A percentile compares a stretch with the other conserved stretches of the same genome.
phyloP scores from a whole-genome alignment of 2,888 invertebrate species.

The Lasioglossum figueresi region DNA sequence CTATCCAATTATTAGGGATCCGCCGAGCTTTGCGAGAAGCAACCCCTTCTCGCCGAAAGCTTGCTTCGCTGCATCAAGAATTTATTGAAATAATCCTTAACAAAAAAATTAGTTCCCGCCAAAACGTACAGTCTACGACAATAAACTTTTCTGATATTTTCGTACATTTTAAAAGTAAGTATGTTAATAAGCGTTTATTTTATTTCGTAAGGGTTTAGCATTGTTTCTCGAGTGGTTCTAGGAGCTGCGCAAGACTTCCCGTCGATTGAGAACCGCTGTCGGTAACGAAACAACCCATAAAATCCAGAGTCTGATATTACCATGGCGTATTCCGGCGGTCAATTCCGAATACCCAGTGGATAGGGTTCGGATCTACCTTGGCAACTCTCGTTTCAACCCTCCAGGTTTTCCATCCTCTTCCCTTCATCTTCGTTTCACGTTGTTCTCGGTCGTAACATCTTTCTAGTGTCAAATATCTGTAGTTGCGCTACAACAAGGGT shows the following conservation, averaged over 20 bases:
- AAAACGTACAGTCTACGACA: too few relatives aligned
- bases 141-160: too few relatives aligned
- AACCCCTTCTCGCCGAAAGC: background rate
- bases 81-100: background rate
- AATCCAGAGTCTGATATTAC: conserved; percentile 70
- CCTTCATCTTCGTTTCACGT: conserved; percentile 25
- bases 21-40: background rate
- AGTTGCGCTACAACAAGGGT: background rate
- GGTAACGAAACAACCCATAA: conserved; percentile 69
- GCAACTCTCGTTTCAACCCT: conserved; percentile 30
- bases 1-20: background rate
- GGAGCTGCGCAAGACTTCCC: background rate
- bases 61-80: background rate
- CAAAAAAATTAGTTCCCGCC: too few relatives aligned
- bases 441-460: background rate
- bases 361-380: conserved; percentile 54
- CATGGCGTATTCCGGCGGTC: conserved; percentile 68
- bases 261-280: conserved; percentile 63
- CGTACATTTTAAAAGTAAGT: too few relatives aligned
- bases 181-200: too few relatives aligned
- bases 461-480: background rate
- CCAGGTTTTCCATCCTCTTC: conserved; percentile 36
- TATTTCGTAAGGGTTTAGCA: too few relatives aligned
- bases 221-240: too few relatives aligned
- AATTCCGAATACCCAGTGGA: conserved; percentile 66